These are phyloP conservation scores for Sebastes matsubarae DNA, from an alignment of 2,797 vertebrate species.

Conservation along the genomic window DNA sequence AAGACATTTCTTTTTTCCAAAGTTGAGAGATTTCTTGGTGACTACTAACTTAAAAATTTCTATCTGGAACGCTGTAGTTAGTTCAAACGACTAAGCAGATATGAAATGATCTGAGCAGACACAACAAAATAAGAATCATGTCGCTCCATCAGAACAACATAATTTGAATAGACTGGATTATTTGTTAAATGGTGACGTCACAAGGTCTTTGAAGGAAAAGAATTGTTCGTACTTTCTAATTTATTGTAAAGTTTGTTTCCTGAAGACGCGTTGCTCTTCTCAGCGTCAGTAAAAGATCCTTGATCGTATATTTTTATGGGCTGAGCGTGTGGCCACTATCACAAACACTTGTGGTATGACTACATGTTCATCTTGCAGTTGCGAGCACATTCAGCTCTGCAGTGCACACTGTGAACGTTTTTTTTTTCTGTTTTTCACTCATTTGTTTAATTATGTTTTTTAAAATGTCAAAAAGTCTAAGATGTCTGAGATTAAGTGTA, in stretches of 20 bases:
- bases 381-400: not conserved
- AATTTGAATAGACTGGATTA: not conserved
- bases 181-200: not conserved
- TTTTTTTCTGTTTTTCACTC: not conserved
- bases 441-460: not conserved
- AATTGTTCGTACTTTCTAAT: not conserved
- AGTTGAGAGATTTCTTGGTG: not conserved
- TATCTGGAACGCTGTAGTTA: not conserved
- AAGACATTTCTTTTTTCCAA: not conserved
- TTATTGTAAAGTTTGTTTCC: not conserved
- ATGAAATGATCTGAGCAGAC: not conserved
- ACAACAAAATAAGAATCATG: not conserved
- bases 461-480: not conserved
- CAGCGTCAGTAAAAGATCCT: not conserved
- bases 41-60: not conserved
- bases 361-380: not conserved
- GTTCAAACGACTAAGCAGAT: not conserved
- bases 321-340: not conserved
- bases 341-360: not conserved
- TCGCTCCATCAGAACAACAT: not conserved
- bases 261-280: not conserved
- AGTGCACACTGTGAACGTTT: not conserved
- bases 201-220: not conserved
- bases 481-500: not conserved
- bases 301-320: not conserved